Conservation (phyloP, 2,888 invertebrate species). For the Callinectes sapidus region DNA sequence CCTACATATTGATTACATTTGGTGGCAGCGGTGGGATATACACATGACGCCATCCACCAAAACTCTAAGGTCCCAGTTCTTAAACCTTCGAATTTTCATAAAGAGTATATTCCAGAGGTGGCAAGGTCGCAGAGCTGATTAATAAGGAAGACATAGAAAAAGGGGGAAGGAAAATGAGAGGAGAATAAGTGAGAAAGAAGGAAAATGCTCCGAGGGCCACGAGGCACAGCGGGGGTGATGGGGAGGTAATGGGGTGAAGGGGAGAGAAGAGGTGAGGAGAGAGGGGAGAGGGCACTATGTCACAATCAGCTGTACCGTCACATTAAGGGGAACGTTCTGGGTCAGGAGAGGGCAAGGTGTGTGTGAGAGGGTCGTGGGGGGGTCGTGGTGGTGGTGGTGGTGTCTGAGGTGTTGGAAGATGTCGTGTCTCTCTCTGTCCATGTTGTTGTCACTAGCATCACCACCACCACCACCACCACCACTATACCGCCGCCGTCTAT, state of each 20-base stretch:
- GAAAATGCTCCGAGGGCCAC: not conserved
- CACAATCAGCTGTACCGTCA: slow-evolving; percentile 57
- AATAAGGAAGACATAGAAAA: not conserved
- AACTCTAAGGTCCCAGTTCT: too few relatives aligned
- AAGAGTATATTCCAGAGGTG: too few relatives aligned
- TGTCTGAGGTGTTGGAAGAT: not conserved
- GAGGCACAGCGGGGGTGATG: not conserved
- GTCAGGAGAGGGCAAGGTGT: slow-evolving; percentile 33
- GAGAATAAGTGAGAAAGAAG: not conserved
- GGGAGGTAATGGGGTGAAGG: slow-evolving; percentile 32
- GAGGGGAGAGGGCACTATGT: slow-evolving; percentile 33
- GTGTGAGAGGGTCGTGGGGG: slow-evolving; percentile 11
- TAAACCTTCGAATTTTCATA: too few relatives aligned
- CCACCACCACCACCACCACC: slow-evolving; percentile 10
- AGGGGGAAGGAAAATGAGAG: not conserved
- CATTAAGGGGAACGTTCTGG: slow-evolving; percentile 57
- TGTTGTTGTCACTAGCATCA: not conserved
- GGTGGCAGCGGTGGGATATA: too few relatives aligned
- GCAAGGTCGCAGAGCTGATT: too few relatives aligned
- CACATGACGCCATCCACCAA: too few relatives aligned
- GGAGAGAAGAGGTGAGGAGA: not conserved
- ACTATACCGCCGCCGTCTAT: too few relatives aligned
- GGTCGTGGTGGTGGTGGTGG: not conserved
- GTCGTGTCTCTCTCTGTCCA: not conserved
- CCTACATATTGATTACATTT: too few relatives aligned